Percentiles rank a stretch among this genome's conserved stretches.
Evolutionary conservation across 92 coral and sea anemone species (phyloP).

Genomic region (Heteractis magnifica): DNA sequence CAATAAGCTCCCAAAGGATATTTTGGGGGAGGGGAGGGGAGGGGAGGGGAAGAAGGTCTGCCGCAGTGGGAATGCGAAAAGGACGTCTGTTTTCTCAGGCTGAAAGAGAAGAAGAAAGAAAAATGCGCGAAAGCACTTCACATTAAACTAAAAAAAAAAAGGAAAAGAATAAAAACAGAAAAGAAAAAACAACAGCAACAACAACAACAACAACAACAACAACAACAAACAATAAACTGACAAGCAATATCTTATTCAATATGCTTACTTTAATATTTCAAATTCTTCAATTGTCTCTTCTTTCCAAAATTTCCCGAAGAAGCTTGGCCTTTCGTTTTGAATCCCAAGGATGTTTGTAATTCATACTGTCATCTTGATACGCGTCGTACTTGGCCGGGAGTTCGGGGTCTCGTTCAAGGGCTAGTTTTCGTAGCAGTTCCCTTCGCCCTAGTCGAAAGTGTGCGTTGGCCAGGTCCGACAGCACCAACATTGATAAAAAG

Average conservation of each 20-base stretch:
- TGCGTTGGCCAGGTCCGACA: conserved; percentile 48
- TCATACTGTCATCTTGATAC: conserved; percentile 17
- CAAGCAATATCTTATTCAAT: neutral
- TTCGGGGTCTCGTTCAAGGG: conserved; percentile 24
- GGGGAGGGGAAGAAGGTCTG: no score
- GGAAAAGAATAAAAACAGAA: no score
- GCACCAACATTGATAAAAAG: conserved; percentile 43
- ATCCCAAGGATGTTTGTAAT: neutral
- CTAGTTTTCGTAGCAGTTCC: conserved; percentile 25
- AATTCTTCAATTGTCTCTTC: neutral
- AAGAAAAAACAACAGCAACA: no score
- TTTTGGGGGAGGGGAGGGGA: no score
- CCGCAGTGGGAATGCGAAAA: no score
- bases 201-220: no score
- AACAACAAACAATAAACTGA: neutral
- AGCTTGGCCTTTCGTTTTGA: conserved; percentile 16
- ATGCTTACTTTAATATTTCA: neutral
- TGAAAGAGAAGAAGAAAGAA: no score
- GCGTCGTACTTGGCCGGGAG: neutral
- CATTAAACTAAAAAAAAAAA: no score
- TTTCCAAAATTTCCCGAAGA: conserved; percentile 13
- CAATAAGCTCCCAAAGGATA: no score
- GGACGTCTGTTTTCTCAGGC: no score
- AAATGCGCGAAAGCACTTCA: no score
- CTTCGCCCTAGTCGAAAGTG: conserved; percentile 65